Conservation (phyloP, 2,113 vertebrate genomes). For the Sula dactylatra region DNA sequence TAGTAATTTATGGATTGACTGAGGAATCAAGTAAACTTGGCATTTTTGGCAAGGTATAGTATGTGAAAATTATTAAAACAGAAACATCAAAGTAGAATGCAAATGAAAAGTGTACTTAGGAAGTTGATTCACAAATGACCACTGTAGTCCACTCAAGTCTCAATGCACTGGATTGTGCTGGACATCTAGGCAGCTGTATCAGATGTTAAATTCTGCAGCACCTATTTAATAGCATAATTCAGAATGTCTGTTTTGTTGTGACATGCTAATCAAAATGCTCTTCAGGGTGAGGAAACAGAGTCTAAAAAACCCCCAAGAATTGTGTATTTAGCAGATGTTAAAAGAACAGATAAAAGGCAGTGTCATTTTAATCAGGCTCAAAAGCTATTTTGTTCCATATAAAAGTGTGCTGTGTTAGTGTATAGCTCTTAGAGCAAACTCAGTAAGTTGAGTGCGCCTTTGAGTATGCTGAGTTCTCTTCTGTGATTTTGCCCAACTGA, state of each 20-base stretch:
- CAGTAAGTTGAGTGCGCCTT: neutral
- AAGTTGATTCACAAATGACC: neutral
- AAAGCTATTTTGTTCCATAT: neutral
- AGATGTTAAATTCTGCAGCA: neutral
- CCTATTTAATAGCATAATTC: neutral
- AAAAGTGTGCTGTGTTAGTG: neutral
- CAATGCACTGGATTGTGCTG: neutral
- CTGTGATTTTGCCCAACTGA: neutral
- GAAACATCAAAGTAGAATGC: neutral
- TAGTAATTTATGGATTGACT: neutral
- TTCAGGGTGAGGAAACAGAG: neutral
- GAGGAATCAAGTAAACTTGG: neutral
- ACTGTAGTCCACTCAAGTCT: neutral
- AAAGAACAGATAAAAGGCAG: neutral
- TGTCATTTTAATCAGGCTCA: neutral
- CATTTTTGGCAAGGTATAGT: neutral
- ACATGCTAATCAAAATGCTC: neutral
- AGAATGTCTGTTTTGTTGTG: neutral
- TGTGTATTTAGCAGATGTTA: neutral
- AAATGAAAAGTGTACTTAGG: neutral
- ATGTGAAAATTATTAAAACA: neutral
- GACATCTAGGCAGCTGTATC: neutral
- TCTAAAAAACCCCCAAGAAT: accelerated
- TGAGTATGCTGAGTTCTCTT: neutral
- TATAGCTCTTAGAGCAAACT: neutral